Conservation (phyloP, 1,140 invertebrate genomes). For the Mizuhopecten yessoensis region DNA sequence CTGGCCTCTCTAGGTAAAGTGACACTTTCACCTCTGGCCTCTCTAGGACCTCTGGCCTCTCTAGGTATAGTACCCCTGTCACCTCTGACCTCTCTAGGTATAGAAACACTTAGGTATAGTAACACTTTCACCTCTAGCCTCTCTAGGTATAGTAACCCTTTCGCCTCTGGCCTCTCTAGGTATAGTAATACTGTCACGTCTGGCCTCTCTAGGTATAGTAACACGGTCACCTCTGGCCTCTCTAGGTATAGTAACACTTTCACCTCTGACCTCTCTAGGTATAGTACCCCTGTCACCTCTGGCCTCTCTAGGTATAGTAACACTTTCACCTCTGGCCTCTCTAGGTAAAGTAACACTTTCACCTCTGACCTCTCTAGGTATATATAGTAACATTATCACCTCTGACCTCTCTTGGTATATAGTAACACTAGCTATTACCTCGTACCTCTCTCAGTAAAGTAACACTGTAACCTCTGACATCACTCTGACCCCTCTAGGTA, state of each 20-base stretch:
- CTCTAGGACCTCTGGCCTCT: too few relatives aligned
- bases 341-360: neutral
- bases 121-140: neutral
- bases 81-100: neutral
- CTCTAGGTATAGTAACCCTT: too few relatives aligned
- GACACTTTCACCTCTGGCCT: neutral
- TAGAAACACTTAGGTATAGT: neutral
- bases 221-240: neutral
- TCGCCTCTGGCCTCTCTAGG: neutral
- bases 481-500: too few relatives aligned
- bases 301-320: neutral
- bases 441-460: neutral
- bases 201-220: neutral
- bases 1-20: neutral
- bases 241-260: neutral
- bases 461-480: neutral
- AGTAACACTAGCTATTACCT: neutral
- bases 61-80: neutral
- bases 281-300: neutral
- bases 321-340: neutral
- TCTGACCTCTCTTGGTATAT: neutral
- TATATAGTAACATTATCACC: neutral
- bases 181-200: neutral
- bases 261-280: neutral
- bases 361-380: neutral